Base-by-base conservation (phyloP, 2,797 vertebrate species). In the Coluber constrictor region DNA sequence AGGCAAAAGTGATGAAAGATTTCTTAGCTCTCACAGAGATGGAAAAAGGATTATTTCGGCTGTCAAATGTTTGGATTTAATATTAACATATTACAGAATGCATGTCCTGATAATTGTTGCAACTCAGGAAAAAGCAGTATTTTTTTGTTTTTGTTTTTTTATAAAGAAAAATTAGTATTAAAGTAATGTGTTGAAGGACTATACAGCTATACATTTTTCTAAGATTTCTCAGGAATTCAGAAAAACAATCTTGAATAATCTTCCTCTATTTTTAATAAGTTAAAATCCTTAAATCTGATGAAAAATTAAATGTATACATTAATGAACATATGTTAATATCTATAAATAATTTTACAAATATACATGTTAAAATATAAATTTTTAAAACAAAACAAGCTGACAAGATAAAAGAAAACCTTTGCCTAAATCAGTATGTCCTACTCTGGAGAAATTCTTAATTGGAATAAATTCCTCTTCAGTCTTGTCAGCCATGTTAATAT, bases 331-430 rank as follows among this genome's bases (percentile, higher is more conserved):
- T 98, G 98, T 98, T 98, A 98, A 96, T 96, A 97, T 98, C 98
- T 99, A 99, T 99, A 99, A 99, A 99, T 99, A 99, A 97, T 98
- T 99, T 99, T 99, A 99, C 99, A 99, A 98, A 99, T 99, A 98
- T 98, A 99, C 99, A 99, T 63, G 97, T 98, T 98, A 98, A 98
- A 98, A 98, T 98, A 99, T 98, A 98, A 96, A 97, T 97, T 98
- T 98, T 98, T 98, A 97, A 98, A 98, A 98, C 97, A 61, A 83
- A 57, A 97, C 74, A 98, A 98, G 97, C 97, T 98, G 98, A 97
- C 96, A 97, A 96, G 97, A 98, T 98, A 25, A 96, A 96, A 96
- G 88, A 97, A 97, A 98, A 97, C 97, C 97, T 97, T 97, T 97
- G 98, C 97, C 96, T 97, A 94, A 96, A 98, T 98, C 98, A 98